These are phyloP conservation scores for Papilio glaucus DNA, from an alignment of 1,140 invertebrate genomes.

Conservation along the genomic window DNA sequence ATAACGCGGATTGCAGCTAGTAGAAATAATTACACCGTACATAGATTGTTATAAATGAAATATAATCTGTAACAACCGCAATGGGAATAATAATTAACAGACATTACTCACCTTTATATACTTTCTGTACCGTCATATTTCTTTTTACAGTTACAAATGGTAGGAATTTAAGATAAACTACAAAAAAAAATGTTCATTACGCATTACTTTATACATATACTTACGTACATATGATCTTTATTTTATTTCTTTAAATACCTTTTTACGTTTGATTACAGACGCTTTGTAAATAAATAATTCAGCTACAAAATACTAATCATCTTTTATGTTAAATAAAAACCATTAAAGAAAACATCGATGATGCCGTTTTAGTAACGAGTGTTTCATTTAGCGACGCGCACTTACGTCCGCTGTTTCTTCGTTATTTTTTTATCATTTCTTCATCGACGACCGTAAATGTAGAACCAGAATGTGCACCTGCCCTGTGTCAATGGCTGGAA, in stretches of 20 bases:
- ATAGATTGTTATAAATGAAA: conserved; percentile 47
- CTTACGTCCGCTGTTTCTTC: conserved; percentile 25
- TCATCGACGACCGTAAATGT: conserved; percentile 44
- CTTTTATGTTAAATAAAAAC: too few relatives aligned
- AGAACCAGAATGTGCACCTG: conserved; percentile 60
- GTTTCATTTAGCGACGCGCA: conserved; percentile 26
- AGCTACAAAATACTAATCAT: too few relatives aligned
- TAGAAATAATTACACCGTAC: conserved; percentile 51
- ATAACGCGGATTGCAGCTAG: conserved; percentile 52
- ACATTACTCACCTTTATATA: conserved; percentile 13
- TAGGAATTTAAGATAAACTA: background rate
- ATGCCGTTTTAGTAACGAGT: conserved; percentile 18
- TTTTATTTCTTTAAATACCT: too few relatives aligned
- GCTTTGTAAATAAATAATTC: too few relatives aligned
- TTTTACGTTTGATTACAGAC: too few relatives aligned
- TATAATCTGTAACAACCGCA: conserved; percentile 38
- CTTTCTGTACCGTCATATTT: background rate
- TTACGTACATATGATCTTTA: too few relatives aligned
- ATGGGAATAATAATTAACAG: conserved; percentile 20
- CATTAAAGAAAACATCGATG: background rate
- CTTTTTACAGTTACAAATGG: conserved; percentile 11
- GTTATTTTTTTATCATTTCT: conserved; percentile 49
- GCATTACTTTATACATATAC: too few relatives aligned
- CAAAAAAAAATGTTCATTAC: background rate
- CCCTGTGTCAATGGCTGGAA: conserved; percentile 49